Evolutionary conservation across 2,797 vertebrate species (phyloP).

Genomic region (Telmatherina bonti): DNA sequence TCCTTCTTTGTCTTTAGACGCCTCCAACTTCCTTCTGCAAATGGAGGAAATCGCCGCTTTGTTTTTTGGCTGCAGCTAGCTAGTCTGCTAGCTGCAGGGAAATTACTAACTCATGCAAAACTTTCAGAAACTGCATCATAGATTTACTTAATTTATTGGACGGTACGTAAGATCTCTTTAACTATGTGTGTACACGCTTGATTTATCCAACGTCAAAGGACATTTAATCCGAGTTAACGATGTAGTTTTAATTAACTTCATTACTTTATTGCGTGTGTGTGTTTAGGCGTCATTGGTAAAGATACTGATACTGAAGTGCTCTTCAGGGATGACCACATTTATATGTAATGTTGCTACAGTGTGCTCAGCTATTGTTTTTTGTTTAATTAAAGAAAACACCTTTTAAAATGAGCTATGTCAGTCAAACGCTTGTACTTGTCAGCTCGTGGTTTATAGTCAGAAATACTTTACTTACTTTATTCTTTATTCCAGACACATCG

Average conservation of each 20-base stretch:
- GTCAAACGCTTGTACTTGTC: not conserved
- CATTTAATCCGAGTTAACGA: not conserved
- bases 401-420: not conserved
- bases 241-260: not conserved
- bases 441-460: not conserved
- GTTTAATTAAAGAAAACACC: not conserved
- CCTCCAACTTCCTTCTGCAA: constrained; percentile 54
- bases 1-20: constrained; percentile 25
- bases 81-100: constrained; percentile 32
- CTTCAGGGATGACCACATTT: not conserved
- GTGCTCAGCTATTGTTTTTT: not conserved
- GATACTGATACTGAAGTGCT: not conserved
- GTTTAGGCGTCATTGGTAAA: rapidly evolving
- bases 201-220: no score
- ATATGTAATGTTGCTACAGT: not conserved
- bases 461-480: not conserved
- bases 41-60: constrained; percentile 73
- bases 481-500: no score
- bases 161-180: rapidly evolving
- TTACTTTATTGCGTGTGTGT: not conserved
- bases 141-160: not conserved
- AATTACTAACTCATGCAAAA: constrained; percentile 28
- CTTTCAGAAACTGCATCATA: not conserved
- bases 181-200: not conserved
- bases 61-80: constrained; percentile 61